phyloP scores from a whole-genome alignment of 2,797 vertebrate species.

The Gymnodraco acuticeps region DNA sequence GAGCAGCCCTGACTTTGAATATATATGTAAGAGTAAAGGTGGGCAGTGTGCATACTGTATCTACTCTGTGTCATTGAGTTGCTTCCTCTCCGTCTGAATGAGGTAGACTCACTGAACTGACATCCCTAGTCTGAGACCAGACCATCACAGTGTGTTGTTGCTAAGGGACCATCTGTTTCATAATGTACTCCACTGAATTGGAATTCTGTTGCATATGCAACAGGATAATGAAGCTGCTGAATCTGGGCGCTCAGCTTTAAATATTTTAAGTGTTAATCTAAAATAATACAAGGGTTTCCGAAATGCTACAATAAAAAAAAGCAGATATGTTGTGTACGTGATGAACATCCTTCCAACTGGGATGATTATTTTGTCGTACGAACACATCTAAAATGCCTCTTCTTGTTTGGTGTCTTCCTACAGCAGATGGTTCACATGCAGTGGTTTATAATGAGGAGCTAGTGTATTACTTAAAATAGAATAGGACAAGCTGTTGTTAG shows the following conservation, averaged over 20 bases:
- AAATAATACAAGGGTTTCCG: slow-evolving; percentile 54
- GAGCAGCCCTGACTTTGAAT: slow-evolving; percentile 20
- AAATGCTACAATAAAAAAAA: slow-evolving; percentile 48
- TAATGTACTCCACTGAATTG: slow-evolving; percentile 69
- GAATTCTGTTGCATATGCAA: slow-evolving; percentile 72
- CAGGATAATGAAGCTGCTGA: slow-evolving; percentile 56
- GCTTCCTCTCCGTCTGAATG: slow-evolving; percentile 45
- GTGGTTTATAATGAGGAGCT: slow-evolving; percentile 14
- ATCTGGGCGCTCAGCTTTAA: slow-evolving; percentile 50
- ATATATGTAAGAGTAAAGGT: slow-evolving; percentile 20
- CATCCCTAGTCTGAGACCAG: slow-evolving; percentile 70
- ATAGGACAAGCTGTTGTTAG: slow-evolving; percentile 19
- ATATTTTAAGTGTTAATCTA: slow-evolving; percentile 65
- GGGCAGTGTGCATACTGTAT: neutral
- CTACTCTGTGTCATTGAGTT: slow-evolving; percentile 13
- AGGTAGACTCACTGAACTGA: slow-evolving; percentile 69
- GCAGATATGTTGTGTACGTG: slow-evolving; percentile 34
- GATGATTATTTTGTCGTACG: slow-evolving; percentile 23
- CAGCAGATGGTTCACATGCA: slow-evolving; percentile 47
- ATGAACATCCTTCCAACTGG: slow-evolving; percentile 17
- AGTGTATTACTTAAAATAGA: slow-evolving; percentile 10
- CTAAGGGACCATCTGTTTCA: slow-evolving; percentile 80
- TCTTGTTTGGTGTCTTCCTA: slow-evolving; percentile 21
- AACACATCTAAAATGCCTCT: slow-evolving; percentile 19
- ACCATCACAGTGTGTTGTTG: slow-evolving; percentile 80